Base-by-base conservation (phyloP, 2,113 vertebrate species). In the Thryonomys swinderianus region DNA sequence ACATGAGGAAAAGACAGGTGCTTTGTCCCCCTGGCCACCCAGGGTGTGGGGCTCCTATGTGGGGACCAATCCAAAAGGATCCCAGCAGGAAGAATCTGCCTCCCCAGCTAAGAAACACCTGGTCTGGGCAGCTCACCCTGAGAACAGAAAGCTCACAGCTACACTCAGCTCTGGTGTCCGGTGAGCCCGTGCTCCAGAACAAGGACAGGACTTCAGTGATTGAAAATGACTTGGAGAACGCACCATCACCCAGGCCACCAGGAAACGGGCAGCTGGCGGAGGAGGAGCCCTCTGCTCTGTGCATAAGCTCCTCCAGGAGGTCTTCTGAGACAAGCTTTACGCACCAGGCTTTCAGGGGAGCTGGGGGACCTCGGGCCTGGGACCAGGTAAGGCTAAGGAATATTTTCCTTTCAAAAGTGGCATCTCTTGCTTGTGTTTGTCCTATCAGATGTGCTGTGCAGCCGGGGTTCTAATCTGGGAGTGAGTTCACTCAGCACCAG, bases 21-120 rank as follows among this genome's bases (percentile, higher is more conserved):
- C 37, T 67, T 4, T 13, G 55, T 55, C 34, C 48, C 61, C 61
- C 34, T 2, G 78, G 84, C 51, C 30, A n/a, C 9, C 45, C 0
- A 1, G 3, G 32, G 45, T 30, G 5, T 6, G n/a, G 0, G 9
- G 23, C 2, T 45, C 30, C 34, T 1, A 11, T 6, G 20, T 7
- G 14, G 45, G 30, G 23, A 76, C 37, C 4, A 20, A 16, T 7
- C 55, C n/a, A 2, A 0, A 0, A 7, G 32, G 40, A 17, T 25
- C 34, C 57, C 21, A 11, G 32, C 4, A 69, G 67, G 53, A 34
- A 17, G 34, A 2, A 57, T 42, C 48, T 3, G 23, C 25, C 13
- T 27, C 8, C 23, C 7, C 20, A 16, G 21, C 9, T 0, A 0
- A 51, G 40, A 67, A 89, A 74, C 20, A 0, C 48, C 27, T 3